Conservation (phyloP, 2,888 invertebrate genomes). For the Aelia acuminata region DNA sequence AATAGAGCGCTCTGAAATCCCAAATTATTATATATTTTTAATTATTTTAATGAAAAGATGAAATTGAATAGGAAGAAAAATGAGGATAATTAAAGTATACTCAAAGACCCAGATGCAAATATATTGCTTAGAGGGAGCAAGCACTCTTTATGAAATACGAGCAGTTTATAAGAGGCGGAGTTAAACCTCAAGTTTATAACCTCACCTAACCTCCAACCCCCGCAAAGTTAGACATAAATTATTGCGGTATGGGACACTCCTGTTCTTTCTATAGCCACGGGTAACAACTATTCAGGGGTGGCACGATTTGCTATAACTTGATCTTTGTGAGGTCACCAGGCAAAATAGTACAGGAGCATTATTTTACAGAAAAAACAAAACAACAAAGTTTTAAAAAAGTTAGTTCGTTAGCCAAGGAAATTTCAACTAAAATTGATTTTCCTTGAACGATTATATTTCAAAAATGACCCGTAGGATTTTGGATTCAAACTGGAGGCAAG, state of each 20-base stretch:
- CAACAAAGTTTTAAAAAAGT: no score
- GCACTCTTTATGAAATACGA: constrained; percentile 29
- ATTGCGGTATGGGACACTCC: background rate
- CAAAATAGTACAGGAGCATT: no score
- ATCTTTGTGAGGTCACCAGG: background rate
- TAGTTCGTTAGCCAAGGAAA: no score
- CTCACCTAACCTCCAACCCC: background rate
- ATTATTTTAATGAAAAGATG: background rate
- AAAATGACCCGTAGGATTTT: no score
- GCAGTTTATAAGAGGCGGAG: constrained; percentile 8
- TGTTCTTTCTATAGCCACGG: background rate
- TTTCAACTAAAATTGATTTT: no score
- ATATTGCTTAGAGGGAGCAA: background rate
- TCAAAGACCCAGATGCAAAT: background rate
- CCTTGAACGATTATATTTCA: no score
- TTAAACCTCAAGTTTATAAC: background rate
- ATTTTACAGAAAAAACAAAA: no score
- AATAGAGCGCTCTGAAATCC: background rate
- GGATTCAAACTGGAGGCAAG: no score
- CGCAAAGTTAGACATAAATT: constrained; percentile 16
- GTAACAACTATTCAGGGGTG: background rate
- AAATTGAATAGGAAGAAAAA: background rate
- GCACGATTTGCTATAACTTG: background rate
- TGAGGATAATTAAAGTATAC: constrained; percentile 14
- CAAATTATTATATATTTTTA: background rate